These are phyloP conservation scores for Chiloscyllium punctatum DNA, from an alignment of 2,797 vertebrate species.

Conservation along the genomic window DNA sequence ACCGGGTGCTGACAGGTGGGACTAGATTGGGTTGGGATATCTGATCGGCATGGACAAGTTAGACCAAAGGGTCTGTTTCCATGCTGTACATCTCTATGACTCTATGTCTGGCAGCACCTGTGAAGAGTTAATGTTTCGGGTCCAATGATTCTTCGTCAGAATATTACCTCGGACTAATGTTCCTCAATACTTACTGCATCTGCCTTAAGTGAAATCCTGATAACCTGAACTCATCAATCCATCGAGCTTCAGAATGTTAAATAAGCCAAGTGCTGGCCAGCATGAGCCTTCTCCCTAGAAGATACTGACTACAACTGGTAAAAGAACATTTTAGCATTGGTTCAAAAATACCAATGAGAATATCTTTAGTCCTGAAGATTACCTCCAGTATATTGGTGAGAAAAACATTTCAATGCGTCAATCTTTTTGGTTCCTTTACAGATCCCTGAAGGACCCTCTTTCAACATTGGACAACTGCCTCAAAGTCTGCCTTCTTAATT, in stretches of 20 bases:
- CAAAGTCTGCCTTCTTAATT: too few species aligned
- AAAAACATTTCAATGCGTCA: not conserved
- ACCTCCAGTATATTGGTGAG: not conserved
- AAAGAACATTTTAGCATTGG: not conserved
- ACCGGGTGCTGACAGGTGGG: too few species aligned
- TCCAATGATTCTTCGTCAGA: too few species aligned
- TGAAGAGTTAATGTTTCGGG: too few species aligned
- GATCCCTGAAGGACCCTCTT: not conserved
- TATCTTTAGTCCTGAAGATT: not conserved
- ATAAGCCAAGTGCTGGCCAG: not conserved
- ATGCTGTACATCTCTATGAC: too few species aligned
- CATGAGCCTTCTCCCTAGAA: not conserved
- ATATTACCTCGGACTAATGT: too few species aligned
- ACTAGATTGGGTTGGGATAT: too few species aligned
- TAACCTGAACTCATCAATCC: not conserved
- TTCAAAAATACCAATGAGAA: not conserved
- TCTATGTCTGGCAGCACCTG: too few species aligned
- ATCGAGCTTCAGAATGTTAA: not conserved
- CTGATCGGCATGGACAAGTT: too few species aligned
- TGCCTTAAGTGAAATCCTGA: not conserved
- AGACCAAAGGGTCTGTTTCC: too few species aligned
- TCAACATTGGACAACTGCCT: too few species aligned
- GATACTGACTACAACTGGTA: not conserved
- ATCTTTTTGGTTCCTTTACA: not conserved
- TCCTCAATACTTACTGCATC: too few species aligned